A percentile compares a stretch with the other conserved stretches of the same genome.
These are phyloP conservation scores for Trematocara marginatum DNA, from an alignment of 2,113 vertebrate genomes.

Conservation along the genomic window DNA sequence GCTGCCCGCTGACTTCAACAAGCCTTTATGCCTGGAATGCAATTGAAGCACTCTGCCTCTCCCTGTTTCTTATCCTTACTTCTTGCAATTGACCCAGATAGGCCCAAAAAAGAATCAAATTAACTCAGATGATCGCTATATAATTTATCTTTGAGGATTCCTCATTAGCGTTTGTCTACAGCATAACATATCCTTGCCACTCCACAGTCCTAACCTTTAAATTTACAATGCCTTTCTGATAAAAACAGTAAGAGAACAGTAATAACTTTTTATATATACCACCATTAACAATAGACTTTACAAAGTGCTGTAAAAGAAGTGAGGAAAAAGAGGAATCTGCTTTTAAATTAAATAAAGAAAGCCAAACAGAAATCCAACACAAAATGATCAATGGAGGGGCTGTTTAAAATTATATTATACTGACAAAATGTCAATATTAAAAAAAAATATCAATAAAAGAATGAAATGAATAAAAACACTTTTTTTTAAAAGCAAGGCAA, in stretches of 20 bases:
- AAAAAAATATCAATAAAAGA: not conserved
- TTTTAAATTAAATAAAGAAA: fast-evolving
- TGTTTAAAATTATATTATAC: not conserved
- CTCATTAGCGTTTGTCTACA: not conserved
- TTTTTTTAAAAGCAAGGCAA: not conserved
- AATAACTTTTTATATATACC: not conserved
- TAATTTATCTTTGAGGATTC: not conserved
- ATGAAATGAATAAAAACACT: not conserved
- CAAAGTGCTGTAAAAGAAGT: not conserved
- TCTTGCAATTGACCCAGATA: slow-evolving; percentile 41
- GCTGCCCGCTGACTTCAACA: not conserved
- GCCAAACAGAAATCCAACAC: not conserved
- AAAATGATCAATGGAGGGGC: not conserved
- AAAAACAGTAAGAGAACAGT: not conserved
- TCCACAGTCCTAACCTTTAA: not conserved
- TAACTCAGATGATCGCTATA: not conserved
- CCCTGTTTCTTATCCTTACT: slow-evolving; percentile 18
- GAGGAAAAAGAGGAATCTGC: not conserved
- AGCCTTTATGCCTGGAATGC: not conserved
- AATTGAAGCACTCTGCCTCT: not conserved
- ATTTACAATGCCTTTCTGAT: not conserved
- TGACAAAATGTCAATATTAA: not conserved
- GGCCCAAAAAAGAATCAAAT: slow-evolving; percentile 13
- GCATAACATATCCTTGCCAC: not conserved
- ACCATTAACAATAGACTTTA: fast-evolving